Conservation (phyloP, 2,113 vertebrate species). For the Thamnaconus septentrionalis region DNA sequence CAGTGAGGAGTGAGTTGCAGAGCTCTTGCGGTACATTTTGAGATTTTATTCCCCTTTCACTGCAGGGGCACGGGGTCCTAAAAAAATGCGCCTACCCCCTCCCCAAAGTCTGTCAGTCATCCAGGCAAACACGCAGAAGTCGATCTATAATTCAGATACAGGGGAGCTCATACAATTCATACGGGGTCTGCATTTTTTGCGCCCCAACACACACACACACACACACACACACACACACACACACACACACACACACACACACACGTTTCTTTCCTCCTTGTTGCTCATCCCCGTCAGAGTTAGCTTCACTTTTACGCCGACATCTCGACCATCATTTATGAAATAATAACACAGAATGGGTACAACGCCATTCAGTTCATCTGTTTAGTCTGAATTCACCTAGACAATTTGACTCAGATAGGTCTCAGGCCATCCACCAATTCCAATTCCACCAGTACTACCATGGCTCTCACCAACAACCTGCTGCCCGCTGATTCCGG, state of each 20-base stretch:
- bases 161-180: slow-evolving; percentile 74
- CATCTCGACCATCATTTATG: slow-evolving; percentile 49
- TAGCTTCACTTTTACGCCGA: slow-evolving; percentile 59
- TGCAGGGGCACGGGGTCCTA: slow-evolving; percentile 65
- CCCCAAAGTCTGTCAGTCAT: slow-evolving; percentile 71
- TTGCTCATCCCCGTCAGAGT: slow-evolving; percentile 1
- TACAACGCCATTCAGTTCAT: too few species aligned
- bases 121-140: slow-evolving; percentile 62
- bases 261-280: slow-evolving; percentile 25
- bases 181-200: slow-evolving; percentile 34
- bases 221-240: too few species aligned
- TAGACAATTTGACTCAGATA: too few species aligned
- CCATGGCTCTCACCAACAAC: too few species aligned
- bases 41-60: slow-evolving; percentile 69
- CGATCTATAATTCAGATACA: slow-evolving; percentile 76
- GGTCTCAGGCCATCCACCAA: too few species aligned
- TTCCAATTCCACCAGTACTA: too few species aligned
- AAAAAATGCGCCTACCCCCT: slow-evolving; percentile 66
- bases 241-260: too few species aligned
- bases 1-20: slow-evolving; percentile 27
- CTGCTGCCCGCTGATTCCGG: too few species aligned
- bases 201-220: too few species aligned
- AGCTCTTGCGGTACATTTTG: slow-evolving; percentile 61
- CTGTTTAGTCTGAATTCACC: too few species aligned
- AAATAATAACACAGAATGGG: neutral